These are phyloP conservation scores for Sarcophaga caerulescens DNA, from an alignment of 2,888 invertebrate genomes.

Conservation along the genomic window DNA sequence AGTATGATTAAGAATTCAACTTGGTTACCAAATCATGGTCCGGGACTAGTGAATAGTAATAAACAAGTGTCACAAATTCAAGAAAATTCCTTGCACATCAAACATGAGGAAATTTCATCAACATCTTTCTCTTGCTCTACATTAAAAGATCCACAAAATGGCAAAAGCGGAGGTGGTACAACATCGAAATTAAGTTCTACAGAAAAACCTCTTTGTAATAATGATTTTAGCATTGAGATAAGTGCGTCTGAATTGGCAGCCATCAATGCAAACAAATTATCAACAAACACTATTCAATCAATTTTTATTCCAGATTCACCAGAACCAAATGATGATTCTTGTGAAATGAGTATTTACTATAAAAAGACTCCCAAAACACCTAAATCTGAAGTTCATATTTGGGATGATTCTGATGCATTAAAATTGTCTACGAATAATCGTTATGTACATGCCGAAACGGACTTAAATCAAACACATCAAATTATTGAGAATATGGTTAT, in stretches of 20 bases:
- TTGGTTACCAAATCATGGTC: conserved; percentile 71
- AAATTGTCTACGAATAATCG: conserved; percentile 55
- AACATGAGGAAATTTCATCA: conserved; percentile 61
- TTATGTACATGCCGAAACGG: conserved; percentile 71
- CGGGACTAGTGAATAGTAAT: background rate
- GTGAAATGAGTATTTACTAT: conserved; percentile 77
- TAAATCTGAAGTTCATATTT: conserved; percentile 70
- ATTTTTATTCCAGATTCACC: conserved; percentile 23
- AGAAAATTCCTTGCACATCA: conserved; percentile 71
- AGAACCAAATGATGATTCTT: conserved; percentile 48
- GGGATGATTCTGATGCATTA: conserved; percentile 71
- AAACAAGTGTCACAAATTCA: conserved; percentile 66
- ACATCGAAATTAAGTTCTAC: conserved; percentile 58
- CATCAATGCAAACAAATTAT: conserved; percentile 32
- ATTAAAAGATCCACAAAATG: conserved; percentile 3
- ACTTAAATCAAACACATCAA: conserved; percentile 73
- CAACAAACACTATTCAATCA: background rate
- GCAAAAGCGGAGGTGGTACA: background rate
- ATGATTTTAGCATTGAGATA: conserved; percentile 50
- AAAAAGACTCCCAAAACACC: conserved; percentile 76
- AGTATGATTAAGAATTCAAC: conserved; percentile 79
- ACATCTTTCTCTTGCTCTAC: background rate
- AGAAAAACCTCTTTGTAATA: conserved; percentile 2
- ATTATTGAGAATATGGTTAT: conserved; percentile 71
- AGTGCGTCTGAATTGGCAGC: conserved; percentile 40